Conservation (phyloP, 1,140 invertebrate genomes). For the Drosophila ironensis region DNA sequence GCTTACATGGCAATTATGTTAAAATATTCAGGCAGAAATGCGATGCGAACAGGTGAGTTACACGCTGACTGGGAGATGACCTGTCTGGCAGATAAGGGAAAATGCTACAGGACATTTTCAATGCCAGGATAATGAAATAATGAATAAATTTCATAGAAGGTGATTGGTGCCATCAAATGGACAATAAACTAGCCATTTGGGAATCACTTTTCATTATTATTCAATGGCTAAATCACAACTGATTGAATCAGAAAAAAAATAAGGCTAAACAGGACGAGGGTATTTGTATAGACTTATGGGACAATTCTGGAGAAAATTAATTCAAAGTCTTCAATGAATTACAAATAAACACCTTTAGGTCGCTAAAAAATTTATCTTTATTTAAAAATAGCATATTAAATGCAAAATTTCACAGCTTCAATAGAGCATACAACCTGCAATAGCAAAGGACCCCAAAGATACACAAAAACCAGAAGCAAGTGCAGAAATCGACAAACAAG, state of each 20-base stretch:
- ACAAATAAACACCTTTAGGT: neutral
- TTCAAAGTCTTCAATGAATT: neutral
- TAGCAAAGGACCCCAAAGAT: neutral
- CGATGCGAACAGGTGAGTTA: conserved; percentile 26
- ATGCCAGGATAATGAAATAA: neutral
- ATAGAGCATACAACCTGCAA: neutral
- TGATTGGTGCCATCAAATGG: too few species aligned
- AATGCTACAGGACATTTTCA: neutral
- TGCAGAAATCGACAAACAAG: conserved; percentile 22
- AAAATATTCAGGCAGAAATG: conserved; percentile 30
- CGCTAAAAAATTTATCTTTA: neutral
- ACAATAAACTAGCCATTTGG: too few species aligned
- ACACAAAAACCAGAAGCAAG: conserved; percentile 16
- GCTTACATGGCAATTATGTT: conserved; percentile 57
- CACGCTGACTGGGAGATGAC: conserved; percentile 25
- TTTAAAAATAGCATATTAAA: conserved; percentile 12
- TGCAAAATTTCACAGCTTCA: conserved; percentile 1
- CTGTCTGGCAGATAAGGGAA: conserved; percentile 4
- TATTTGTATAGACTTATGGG: too few species aligned
- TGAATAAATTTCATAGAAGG: neutral
- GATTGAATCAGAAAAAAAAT: too few species aligned
- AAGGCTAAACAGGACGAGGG: too few species aligned
- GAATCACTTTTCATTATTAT: too few species aligned
- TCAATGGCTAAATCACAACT: too few species aligned
- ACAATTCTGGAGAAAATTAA: too few species aligned